Base-by-base conservation (phyloP, 2,113 vertebrate genomes). In the Puma concolor region DNA sequence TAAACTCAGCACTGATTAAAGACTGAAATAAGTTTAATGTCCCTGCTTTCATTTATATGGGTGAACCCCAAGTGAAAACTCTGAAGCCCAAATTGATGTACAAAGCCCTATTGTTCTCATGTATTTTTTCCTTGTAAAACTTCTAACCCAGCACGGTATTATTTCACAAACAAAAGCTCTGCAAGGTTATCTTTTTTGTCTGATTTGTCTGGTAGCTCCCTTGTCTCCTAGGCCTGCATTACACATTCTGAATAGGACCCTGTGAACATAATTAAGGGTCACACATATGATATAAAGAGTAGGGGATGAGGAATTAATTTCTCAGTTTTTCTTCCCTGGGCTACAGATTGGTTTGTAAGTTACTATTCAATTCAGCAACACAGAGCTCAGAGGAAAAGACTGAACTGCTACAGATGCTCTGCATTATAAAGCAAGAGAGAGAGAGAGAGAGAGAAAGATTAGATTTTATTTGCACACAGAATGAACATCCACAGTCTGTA, bases 251-350 rank as follows among this genome's bases (percentile, higher is more conserved):
- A 97, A 94, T 84, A 97, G 76, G 81, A 98, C 66, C 44, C 25
- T 57, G 12, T 88, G 80, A 98, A 98, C 7, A 29, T 76, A 98
- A 98, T 98, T 98, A 98, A 97, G 96, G 72, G 84, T 97, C 96
- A 93, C 15, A 83, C 1, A 3, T 96, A 91, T 87, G 29, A 9
- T 93, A 69, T 57, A 72, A 97, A 91, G 91, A 98, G 57, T 54
- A 94, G 60, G 63, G 81, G 41, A 96, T 95, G 94, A 97, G 88
- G 64, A 95, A 98, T 98, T 98, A 98, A 98, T 98, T 98, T 98
- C 93, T 94, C 91, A 97, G 67, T 96, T 98, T 98, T 97, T 92
- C 50, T 97, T 97, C 91, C 63, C 71, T 66, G 50, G 36, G 66
- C 76, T 97, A 94, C 72, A 98, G 92, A 98, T 83, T 96, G 23